phyloP scores from a whole-genome alignment of 23 tunicate genomes.

The Phallusia fumigata region DNA sequence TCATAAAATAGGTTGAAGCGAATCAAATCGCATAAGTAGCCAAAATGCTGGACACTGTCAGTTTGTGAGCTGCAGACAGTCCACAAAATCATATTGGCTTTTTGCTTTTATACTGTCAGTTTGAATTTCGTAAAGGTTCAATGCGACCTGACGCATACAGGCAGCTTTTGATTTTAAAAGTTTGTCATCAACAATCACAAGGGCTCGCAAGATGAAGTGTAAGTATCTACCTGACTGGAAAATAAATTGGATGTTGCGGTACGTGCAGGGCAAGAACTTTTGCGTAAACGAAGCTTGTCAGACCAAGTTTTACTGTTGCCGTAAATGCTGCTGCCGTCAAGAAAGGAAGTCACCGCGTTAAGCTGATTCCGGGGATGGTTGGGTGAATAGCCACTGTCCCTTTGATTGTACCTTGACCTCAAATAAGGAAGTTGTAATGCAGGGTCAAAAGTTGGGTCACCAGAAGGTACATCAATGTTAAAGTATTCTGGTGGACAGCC shows the following conservation, averaged over 20 bases:
- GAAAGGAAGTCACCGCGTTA: constrained; percentile 53
- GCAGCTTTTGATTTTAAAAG: neutral
- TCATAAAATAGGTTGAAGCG: neutral
- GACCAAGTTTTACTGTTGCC: constrained; percentile 44
- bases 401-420: constrained; percentile 57
- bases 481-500: constrained; percentile 93
- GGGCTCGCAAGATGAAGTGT: no score
- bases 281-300: constrained; percentile 30
- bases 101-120: neutral
- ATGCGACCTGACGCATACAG: no score
- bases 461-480: constrained; percentile 50
- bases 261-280: constrained; percentile 21
- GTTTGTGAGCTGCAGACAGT: no score
- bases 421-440: constrained; percentile 52
- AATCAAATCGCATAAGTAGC: no score
- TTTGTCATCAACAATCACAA: neutral
- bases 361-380: constrained; percentile 85
- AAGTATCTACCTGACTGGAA: constrained; percentile 20
- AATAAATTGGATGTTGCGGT: constrained; percentile 21
- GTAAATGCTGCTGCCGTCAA: constrained; percentile 70
- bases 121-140: neutral
- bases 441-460: constrained; percentile 58
- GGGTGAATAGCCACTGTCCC: constrained; percentile 74
- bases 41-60: no score
- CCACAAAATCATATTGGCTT: neutral